Conservation (phyloP, 2,888 invertebrate genomes). For the Caenorhabditis zanzibari region DNA sequence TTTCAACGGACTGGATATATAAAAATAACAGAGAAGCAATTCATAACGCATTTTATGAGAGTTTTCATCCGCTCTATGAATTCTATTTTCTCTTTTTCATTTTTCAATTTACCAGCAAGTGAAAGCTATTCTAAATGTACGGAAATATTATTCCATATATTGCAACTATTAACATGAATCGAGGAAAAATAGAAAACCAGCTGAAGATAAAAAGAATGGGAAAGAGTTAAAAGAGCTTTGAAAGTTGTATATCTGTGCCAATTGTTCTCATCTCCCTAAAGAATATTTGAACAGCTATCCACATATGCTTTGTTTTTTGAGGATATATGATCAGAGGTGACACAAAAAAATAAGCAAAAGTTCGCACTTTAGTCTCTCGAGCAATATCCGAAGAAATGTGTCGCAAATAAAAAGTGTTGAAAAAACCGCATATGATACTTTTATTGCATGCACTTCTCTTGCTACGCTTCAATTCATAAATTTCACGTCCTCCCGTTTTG, state of each 20-base stretch:
- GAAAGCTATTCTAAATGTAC: slow-evolving; percentile 15
- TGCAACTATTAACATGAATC: background rate
- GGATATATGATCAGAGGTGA: background rate
- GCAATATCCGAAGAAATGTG: background rate
- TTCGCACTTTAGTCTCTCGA: slow-evolving; percentile 13
- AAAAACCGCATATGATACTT: slow-evolving; percentile 29
- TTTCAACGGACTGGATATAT: slow-evolving; percentile 6
- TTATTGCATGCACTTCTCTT: slow-evolving; percentile 33
- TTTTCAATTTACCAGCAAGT: slow-evolving; percentile 21
- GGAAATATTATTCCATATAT: slow-evolving; percentile 1
- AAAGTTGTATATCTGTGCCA: background rate
- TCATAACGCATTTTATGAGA: slow-evolving; percentile 45
- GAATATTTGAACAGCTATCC: slow-evolving; percentile 58
- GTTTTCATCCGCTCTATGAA: slow-evolving; percentile 20
- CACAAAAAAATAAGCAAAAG: background rate
- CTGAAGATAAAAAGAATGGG: slow-evolving; percentile 6
- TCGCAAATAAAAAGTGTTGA: slow-evolving; percentile 1
- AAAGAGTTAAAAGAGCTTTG: slow-evolving; percentile 23
- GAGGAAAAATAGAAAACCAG: slow-evolving; percentile 7
- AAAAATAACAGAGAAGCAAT: slow-evolving; percentile 13
- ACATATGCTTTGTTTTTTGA: slow-evolving; percentile 18
- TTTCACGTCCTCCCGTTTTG: slow-evolving; percentile 19
- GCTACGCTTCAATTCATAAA: slow-evolving; percentile 39
- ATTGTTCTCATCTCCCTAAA: slow-evolving; percentile 1
- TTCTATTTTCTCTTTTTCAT: background rate